Evolutionary conservation across 1,140 invertebrate species (phyloP), one percentile per base, ranked within the genome.

Genomic region (Drusus annulatus): DNA sequence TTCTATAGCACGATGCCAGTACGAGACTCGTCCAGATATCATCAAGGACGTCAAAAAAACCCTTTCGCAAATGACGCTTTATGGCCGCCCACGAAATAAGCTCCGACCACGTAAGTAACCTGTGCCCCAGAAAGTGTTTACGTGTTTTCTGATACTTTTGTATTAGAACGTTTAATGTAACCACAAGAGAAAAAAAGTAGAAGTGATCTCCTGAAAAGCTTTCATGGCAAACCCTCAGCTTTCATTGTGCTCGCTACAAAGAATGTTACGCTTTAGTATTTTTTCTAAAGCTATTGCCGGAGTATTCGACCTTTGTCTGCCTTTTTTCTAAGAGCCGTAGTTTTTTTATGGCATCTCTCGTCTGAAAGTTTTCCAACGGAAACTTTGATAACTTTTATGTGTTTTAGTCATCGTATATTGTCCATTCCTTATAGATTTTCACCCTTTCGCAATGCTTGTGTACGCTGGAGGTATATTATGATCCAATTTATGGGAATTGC

Each of bases 201-300:
- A 78, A 82, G 81, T 82, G 81, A 82, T 82, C 81, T 82, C 71
- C 78, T 73, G 80, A 82, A 82, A 82, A 82, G 78, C 81, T 82
- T 82, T 82, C 78, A 68, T 71, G 58, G 68, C 77, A 52, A 58
- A 76, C 80, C 77, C 71, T 7, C 19, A 62, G 58, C 31, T 51
- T 80, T 76, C 75, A 80, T 82, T 80, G 81, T 80, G 50, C 62
- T 62, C 28, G 63, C 28, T 76, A 82, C 80, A 79, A 76, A 82
- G 80, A 81, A 71, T 63, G 80, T 68, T 76, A 58, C 73, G 77
- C 60, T 76, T 82, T 69, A 25, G 65, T 65, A 71, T 81, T 81
- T 80, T 74, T 78, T 73, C 69, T 71, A 73, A 73, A 17, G 69
- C 78, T 71, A 45, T 62, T 68, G 76, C 63, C 68, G 8, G 68